Evolutionary conservation across 2,797 vertebrate species (phyloP), one percentile per base, ranked within the genome.

Genomic region (Mormyrus proboscirostris): DNA sequence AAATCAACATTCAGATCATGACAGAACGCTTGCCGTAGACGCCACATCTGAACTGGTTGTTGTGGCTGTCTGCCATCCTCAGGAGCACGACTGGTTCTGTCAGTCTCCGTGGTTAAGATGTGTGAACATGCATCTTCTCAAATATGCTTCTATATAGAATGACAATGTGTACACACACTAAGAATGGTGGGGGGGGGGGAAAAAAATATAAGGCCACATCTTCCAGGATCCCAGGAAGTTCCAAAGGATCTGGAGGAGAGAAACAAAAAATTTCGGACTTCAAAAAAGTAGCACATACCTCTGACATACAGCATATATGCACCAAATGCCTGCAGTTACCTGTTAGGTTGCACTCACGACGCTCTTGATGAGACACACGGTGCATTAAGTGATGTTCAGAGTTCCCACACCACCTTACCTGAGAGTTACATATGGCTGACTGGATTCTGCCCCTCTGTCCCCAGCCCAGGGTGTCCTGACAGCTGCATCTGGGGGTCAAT

Each of bases 401-500:
- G 69, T 19, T 38, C 33, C 14, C 12, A 73, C 29, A 38, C 33
- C 69, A 33, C 57, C 88, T 88, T 16, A 95, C 95, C 94, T 94
- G 91, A 93, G 92, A 91, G 88, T 95, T 94, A 99, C 97, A 98
- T 97, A 93, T 98, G 97, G 94, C 96, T 96, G 2, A 96, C 92
- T 4, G 97, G 94, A 92, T 97, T 97, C 94, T 98, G 98, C 94
- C 97, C 96, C 0, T 99, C 98, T 49, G 96, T 95, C 87, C 97
- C 96, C 25, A 99, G 94, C 90, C 96, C 96, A 0, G 97, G 96
- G 92, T 98, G 98, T 62, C 97, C 95, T 38, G 97, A 96, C 4
- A 98, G 96, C 82, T 97, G 95, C 97, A 99, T 97, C 95, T 97
- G 98, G 89, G 97, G 96, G 88, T 99, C 98, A 1, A 96, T 97